phyloP scores from a whole-genome alignment of 2,888 invertebrate genomes.

The Plagodis pulveraria region DNA sequence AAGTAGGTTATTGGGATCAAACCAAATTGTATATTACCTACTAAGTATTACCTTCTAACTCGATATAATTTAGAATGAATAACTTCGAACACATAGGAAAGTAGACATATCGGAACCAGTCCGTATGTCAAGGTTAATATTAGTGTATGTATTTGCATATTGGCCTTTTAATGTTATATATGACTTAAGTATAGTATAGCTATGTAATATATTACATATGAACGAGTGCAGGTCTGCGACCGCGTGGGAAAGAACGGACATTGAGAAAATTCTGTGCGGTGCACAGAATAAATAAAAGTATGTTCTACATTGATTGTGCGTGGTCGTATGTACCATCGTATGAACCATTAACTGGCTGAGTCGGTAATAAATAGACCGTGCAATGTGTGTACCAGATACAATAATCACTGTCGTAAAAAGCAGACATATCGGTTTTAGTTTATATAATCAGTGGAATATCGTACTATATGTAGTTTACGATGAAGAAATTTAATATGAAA shows the following conservation, averaged over 20 bases:
- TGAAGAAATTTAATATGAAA: too few species aligned
- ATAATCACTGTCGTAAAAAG: neutral
- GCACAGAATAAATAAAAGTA: neutral
- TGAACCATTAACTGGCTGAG: slow-evolving; percentile 1
- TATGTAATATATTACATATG: slow-evolving; percentile 51
- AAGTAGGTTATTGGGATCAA: slow-evolving; percentile 15
- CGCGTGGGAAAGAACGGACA: slow-evolving; percentile 72
- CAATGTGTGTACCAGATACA: slow-evolving; percentile 1
- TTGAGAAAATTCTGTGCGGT: slow-evolving; percentile 27
- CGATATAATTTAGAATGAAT: slow-evolving; percentile 34
- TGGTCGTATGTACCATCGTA: slow-evolving; percentile 2
- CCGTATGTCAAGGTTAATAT: slow-evolving; percentile 73
- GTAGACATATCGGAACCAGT: slow-evolving; percentile 40
- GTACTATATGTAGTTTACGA: too few species aligned
- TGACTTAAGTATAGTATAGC: slow-evolving; percentile 36
- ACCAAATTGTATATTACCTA: slow-evolving; percentile 11
- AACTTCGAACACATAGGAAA: slow-evolving; percentile 32
- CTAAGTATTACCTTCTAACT: slow-evolving; percentile 18
- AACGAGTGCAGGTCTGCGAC: slow-evolving; percentile 60
- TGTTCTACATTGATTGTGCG: slow-evolving; percentile 1
- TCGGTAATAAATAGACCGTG: slow-evolving; percentile 4
- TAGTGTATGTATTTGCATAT: slow-evolving; percentile 62
- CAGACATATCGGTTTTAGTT: neutral
- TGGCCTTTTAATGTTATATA: slow-evolving; percentile 62
- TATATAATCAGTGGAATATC: too few species aligned